These are phyloP conservation scores for Mastigias papua DNA, from an alignment of 30 jellyfish, hydroid and myxozoan genomes.

Conservation along the genomic window DNA sequence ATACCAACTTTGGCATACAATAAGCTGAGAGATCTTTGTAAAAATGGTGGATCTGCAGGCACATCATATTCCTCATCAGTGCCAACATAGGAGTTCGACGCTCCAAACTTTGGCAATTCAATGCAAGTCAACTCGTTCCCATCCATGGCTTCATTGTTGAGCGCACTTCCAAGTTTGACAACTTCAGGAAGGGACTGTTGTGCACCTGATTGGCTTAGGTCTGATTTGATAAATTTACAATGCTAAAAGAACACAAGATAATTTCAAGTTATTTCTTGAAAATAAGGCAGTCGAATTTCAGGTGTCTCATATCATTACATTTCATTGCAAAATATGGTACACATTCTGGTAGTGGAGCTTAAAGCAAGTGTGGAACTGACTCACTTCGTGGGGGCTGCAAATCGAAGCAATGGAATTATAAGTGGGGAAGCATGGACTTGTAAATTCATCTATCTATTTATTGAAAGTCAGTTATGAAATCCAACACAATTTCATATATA, in stretches of 20 bases:
- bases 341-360: too few relatives aligned
- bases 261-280: neutral
- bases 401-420: too few relatives aligned
- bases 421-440: too few relatives aligned
- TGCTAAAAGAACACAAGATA: neutral
- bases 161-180: slow-evolving; percentile 9
- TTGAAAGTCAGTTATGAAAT: too few relatives aligned
- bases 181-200: slow-evolving; percentile 46
- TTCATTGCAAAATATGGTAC: too few relatives aligned
- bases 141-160: neutral
- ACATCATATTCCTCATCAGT: slow-evolving; percentile 48
- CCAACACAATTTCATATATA: too few relatives aligned
- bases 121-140: slow-evolving; percentile 9
- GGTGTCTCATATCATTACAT: too few relatives aligned
- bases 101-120: slow-evolving; percentile 18
- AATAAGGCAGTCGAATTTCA: neutral
- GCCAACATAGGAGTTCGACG: slow-evolving; percentile 5
- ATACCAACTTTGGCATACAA: slow-evolving; percentile 56
- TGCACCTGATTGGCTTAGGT: slow-evolving; percentile 3
- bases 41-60: slow-evolving; percentile 35
- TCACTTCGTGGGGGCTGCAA: too few relatives aligned
- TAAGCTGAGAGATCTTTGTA: slow-evolving; percentile 33
- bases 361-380: too few relatives aligned
- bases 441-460: too few relatives aligned
- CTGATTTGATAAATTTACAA: slow-evolving; percentile 15